Conservation (phyloP, 2,888 invertebrate genomes). For the Junonia oenone region DNA sequence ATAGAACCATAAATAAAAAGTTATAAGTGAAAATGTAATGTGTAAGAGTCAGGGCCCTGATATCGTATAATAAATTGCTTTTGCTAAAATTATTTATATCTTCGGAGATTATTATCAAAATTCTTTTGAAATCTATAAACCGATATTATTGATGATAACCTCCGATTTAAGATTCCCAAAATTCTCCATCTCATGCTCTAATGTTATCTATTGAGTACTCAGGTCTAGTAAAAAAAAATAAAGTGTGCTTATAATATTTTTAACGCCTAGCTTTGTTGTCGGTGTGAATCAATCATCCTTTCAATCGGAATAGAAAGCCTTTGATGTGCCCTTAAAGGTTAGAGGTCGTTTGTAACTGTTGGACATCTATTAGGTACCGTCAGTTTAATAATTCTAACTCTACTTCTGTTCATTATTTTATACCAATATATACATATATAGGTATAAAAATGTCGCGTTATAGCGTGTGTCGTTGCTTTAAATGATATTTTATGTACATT, state of each 20-base stretch:
- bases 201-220: slow-evolving; percentile 3
- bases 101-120: too few relatives aligned
- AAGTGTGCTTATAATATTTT: slow-evolving; percentile 1
- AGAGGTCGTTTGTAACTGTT: slow-evolving; percentile 5
- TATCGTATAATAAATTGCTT: too few relatives aligned
- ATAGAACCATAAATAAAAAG: too few relatives aligned
- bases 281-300: slow-evolving; percentile 26
- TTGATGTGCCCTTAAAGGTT: slow-evolving; percentile 13
- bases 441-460: too few relatives aligned
- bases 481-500: too few relatives aligned
- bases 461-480: too few relatives aligned
- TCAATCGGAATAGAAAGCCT: slow-evolving; percentile 21
- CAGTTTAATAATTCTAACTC: background rate
- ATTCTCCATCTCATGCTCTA: background rate
- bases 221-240: background rate
- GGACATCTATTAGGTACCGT: background rate
- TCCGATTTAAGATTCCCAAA: background rate
- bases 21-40: too few relatives aligned
- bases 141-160: background rate
- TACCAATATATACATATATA: background rate
- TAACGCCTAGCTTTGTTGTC: slow-evolving; percentile 1
- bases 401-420: background rate
- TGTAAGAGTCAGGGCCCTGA: too few relatives aligned
- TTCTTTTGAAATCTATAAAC: too few relatives aligned
- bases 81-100: too few relatives aligned